Evolutionary conservation across 2,888 invertebrate genomes (phyloP).

Genomic region (Encarsia formosa): DNA sequence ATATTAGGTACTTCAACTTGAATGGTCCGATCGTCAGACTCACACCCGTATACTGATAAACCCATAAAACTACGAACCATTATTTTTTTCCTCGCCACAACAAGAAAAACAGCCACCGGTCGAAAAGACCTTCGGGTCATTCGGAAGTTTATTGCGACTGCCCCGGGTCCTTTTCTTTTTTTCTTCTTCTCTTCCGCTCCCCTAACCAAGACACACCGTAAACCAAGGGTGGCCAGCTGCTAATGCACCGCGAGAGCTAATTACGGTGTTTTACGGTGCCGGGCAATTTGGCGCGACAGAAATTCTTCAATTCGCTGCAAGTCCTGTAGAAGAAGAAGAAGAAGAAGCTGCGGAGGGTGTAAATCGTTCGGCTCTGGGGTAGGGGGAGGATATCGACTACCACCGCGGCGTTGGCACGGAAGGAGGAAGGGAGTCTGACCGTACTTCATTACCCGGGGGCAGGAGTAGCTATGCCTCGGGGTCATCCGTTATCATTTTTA

Average conservation of each 20-base stretch:
- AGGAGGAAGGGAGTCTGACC: constrained; percentile 40
- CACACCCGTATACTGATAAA: too few relatives aligned
- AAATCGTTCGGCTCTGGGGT: constrained; percentile 37
- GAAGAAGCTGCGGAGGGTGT: constrained; percentile 31
- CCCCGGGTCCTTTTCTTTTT: constrained; percentile 35
- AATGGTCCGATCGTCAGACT: too few relatives aligned
- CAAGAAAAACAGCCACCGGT: too few relatives aligned
- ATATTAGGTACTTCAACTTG: too few relatives aligned
- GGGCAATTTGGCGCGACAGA: constrained; percentile 41
- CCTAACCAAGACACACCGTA: constrained; percentile 4
- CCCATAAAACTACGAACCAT: too few relatives aligned
- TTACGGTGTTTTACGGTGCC: constrained; percentile 40
- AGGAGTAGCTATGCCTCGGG: constrained; percentile 31
- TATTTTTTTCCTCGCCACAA: too few relatives aligned
- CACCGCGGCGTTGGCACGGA: constrained; percentile 24
- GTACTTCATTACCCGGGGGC: constrained; percentile 51
- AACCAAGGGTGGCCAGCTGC: constrained; percentile 25
- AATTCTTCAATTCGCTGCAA: too few relatives aligned
- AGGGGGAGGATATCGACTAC: constrained; percentile 34
- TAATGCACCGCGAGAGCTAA: constrained; percentile 50
- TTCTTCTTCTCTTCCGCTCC: constrained; percentile 22
- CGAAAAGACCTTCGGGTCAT: constrained; percentile 37
- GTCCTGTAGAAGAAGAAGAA: neutral
- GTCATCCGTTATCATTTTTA: constrained; percentile 53
- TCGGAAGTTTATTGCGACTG: constrained; percentile 46